A percentile compares a stretch with the other conserved stretches of the same genome.
Conservation (phyloP, 2,113 vertebrate species). For the Tursiops truncatus region DNA sequence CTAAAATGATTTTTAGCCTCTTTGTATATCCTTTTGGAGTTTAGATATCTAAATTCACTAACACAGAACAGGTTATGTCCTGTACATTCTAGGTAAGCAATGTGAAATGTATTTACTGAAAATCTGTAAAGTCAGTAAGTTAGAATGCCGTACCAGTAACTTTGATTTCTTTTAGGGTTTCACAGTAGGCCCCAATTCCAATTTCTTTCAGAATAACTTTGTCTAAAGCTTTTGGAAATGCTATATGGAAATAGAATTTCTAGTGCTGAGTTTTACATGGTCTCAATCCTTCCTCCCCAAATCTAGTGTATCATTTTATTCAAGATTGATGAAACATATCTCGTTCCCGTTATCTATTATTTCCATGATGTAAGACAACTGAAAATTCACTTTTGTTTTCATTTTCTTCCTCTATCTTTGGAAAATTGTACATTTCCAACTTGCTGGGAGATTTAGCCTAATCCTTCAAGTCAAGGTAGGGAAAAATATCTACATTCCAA, state of each 20-base stretch:
- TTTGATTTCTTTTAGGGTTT: not conserved
- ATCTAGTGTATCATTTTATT: not conserved
- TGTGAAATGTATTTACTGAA: not conserved
- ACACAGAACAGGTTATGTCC: not conserved
- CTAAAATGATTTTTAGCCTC: not conserved
- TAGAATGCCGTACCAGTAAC: not conserved
- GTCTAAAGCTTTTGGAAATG: not conserved
- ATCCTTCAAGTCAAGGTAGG: not conserved
- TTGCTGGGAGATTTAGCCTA: not conserved
- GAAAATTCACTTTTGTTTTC: conserved; percentile 15
- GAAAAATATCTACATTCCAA: not conserved
- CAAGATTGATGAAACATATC: not conserved
- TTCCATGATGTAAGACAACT: not conserved
- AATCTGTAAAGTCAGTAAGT: not conserved
- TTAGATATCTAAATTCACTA: not conserved
- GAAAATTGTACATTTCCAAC: not conserved
- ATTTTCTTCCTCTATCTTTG: not conserved
- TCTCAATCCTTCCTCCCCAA: not conserved
- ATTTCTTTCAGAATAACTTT: not conserved
- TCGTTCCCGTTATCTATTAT: not conserved
- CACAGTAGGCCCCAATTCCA: not conserved
- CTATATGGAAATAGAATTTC: not conserved
- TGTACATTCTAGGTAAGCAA: not conserved
- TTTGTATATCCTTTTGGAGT: not conserved
- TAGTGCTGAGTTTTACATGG: not conserved